Base-by-base conservation (phyloP, 2,113 vertebrate genomes). In the Acinonyx jubatus region DNA sequence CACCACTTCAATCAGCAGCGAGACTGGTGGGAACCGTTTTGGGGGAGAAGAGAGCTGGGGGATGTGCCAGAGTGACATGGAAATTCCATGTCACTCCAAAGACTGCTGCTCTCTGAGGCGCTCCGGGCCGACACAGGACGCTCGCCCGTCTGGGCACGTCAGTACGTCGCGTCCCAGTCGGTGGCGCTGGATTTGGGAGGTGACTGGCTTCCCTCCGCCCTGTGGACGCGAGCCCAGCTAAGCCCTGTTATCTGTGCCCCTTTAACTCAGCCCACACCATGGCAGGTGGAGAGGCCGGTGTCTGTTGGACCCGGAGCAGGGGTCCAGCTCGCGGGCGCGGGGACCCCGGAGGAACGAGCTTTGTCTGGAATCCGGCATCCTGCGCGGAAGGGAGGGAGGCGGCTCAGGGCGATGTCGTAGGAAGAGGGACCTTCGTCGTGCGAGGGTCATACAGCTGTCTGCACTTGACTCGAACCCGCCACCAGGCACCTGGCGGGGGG, bases 61-160 rank as follows among this genome's bases (percentile, higher is more conserved):
- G 82, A 97, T 96, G 97, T 98, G 97, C 98, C 89, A 90, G 41
- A 97, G 96, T 19, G 68, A 69, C 41, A 41, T 10, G 98, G 96
- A 97, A 98, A 98, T 98, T 98, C 98, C 98, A 97, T 96, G 98
- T 99, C 98, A 98, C 97, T 98, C 98, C 98, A 97, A 98, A 98
- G 98, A 98, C 97, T 79, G 3, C 89, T 68, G 89, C 97, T 97
- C 94, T 96, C 97, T 82, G 94, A 98, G 98, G 97, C 81, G 94
- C 98, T 97, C 97, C 96, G 97, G 98, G 97, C 98, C 97, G n/a
- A 81, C 96, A 81, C 0, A 48, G 97, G 94, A 97, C 96, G 79
- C 94, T 27, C 68, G 82, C 91, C 94, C 95, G 7, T 82, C 0
- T 76, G 83, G 92, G 96, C 97, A 93, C 97, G 97, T 97, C 96